A percentile compares a stretch with the other conserved stretches of the same genome.
phyloP scores from a whole-genome alignment of 2,113 vertebrate genomes.

The Elephas maximus region DNA sequence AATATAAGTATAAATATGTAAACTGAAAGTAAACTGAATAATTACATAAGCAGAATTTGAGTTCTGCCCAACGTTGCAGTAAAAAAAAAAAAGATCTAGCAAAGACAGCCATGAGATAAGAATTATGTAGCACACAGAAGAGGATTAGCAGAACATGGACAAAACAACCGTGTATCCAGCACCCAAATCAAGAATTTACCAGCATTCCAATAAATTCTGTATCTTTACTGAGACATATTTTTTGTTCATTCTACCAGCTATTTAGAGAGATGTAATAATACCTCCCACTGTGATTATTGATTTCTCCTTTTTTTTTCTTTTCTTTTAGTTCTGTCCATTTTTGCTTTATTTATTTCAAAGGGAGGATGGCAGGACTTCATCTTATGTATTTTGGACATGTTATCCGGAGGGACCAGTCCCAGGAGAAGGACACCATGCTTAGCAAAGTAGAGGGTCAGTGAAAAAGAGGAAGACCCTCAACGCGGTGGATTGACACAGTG shows the following conservation, averaged over 20 bases:
- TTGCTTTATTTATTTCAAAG: not conserved
- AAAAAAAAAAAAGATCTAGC: not conserved
- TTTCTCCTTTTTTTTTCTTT: not conserved
- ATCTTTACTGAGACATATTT: not conserved
- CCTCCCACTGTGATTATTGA: not conserved
- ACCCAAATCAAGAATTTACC: not conserved
- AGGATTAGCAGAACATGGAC: not conserved
- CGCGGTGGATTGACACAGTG: not conserved
- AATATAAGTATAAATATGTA: not conserved
- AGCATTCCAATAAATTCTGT: not conserved
- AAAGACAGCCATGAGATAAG: not conserved
- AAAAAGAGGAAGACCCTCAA: not conserved
- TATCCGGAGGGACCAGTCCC: not conserved
- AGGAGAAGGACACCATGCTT: not conserved
- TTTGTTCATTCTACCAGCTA: not conserved
- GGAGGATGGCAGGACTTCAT: not conserved
- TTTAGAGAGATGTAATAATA: not conserved
- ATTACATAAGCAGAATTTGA: not conserved
- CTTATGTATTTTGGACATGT: not conserved
- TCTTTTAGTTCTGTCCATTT: not conserved
- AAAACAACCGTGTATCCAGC: not conserved
- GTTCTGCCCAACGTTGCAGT: not conserved
- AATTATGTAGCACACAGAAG: not conserved
- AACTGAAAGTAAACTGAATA: slow-evolving; percentile 2
- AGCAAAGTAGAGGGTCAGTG: not conserved